Conservation (phyloP, 2,797 vertebrate species). For the Vipera ursinii region DNA sequence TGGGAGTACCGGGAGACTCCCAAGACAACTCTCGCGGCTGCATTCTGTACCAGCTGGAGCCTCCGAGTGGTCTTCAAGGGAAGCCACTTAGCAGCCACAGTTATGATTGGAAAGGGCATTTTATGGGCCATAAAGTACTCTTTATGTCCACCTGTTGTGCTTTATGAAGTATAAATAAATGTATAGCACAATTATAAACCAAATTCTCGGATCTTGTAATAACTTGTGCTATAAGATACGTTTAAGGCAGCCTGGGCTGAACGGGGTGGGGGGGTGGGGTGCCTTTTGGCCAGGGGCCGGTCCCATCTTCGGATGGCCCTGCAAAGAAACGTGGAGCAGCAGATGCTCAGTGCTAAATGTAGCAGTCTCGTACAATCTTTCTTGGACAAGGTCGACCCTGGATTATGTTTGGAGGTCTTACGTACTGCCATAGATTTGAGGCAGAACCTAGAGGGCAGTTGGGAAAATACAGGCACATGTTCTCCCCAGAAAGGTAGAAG, state of each 20-base stretch:
- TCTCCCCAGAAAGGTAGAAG: background rate
- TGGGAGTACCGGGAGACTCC: too few relatives aligned
- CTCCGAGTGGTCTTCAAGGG: too few relatives aligned
- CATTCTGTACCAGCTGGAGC: too few relatives aligned
- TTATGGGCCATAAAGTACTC: background rate
- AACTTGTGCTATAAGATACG: background rate
- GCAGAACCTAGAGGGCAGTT: background rate
- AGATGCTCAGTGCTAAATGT: background rate
- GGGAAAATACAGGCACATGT: background rate
- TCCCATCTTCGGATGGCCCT: background rate
- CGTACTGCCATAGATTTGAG: background rate
- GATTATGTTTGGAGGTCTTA: background rate
- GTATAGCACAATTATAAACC: background rate
- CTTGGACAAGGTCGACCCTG: background rate
- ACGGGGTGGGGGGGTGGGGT: accelerated
- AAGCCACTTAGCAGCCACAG: background rate
- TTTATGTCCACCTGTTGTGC: background rate
- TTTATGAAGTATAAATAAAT: background rate
- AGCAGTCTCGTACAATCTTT: background rate
- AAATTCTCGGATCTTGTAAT: background rate
- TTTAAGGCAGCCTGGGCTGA: background rate
- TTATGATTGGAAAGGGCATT: background rate
- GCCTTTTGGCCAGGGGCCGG: background rate
- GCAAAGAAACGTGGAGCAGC: background rate
- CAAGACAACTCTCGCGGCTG: too few relatives aligned